Base-by-base conservation (phyloP, 2,888 invertebrate species). In the Tillus elongatus region DNA sequence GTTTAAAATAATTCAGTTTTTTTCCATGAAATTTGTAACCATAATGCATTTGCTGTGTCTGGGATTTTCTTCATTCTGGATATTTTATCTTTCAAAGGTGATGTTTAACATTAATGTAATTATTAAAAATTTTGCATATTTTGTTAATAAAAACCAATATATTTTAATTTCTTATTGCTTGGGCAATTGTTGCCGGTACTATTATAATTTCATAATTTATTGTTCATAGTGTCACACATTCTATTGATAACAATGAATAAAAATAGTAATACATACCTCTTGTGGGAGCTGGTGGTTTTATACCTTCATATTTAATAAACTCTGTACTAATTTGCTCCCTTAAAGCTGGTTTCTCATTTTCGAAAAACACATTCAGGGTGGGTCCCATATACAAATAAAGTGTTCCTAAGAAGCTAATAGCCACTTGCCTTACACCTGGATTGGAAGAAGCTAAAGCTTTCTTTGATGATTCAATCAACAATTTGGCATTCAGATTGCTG, bases 371-470 rank as follows among this genome's bases (percentile, higher is more conserved):
- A 46, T 86, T 71, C 1, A 91, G 59, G 1, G 74, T 70, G 9
- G 79, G 76, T 0, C 92, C 91, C 69, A 88, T 79, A 54, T 83
- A 90, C 48, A 91, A 67, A 31, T 87, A 86, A 53, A 92, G 68
- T 0, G 79, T 77, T 1, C 90, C 88, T 2, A 84, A 64, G 49
- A 88, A 70, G 14, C 73, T 69, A 9, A 92, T 79, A 0, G 82
- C 81, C 0, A 89, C 74, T 0, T 81, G 79, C 1, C 92, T 75
- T 1, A 93, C 86, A 27, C 77, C 77, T 0, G 89, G 89, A 63
- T 91, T 92, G 1, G 84, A 86, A 1, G 89, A 88, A 2, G 79
- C 74, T 1, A 92, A 71, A 0, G 83, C 89, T 55, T 88, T 91
- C 58, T 88, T 89, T 0, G 84, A 73, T 57, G 80, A 79, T 1